phyloP scores from a whole-genome alignment of 1,140 invertebrate genomes.

The Propsilocerus akamusi region DNA sequence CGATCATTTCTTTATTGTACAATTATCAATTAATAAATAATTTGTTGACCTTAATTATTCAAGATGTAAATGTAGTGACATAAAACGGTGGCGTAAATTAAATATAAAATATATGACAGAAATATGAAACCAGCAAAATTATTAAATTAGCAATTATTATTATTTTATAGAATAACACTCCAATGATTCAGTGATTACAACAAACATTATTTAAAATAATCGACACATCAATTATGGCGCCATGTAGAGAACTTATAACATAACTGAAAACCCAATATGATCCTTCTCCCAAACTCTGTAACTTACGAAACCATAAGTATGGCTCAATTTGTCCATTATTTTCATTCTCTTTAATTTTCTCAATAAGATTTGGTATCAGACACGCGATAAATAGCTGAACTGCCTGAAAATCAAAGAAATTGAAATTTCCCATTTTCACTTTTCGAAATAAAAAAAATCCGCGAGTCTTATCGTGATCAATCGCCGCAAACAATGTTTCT shows the following conservation, averaged over 20 bases:
- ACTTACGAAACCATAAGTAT: no score
- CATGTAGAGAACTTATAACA: no score
- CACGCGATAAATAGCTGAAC: background rate
- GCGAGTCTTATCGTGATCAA: no score
- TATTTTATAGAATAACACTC: background rate
- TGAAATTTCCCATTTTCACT: background rate
- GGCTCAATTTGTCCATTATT: background rate
- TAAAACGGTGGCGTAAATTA: background rate
- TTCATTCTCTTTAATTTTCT: background rate
- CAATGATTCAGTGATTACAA: background rate
- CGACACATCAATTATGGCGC: background rate
- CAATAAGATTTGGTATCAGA: background rate
- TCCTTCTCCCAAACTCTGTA: no score
- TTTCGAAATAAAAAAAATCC: background rate
- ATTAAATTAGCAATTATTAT: no score
- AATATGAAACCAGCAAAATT: background rate
- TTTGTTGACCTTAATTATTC: background rate
- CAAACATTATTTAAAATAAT: background rate
- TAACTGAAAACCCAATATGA: no score
- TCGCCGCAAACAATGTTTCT: no score
- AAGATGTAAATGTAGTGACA: background rate
- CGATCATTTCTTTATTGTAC: no score
- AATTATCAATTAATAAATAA: background rate
- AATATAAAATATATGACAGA: background rate
- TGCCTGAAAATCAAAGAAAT: background rate